These are phyloP conservation scores for Xenopus tropicalis DNA, from an alignment of 2,113 vertebrate genomes.

Conservation along the genomic window DNA sequence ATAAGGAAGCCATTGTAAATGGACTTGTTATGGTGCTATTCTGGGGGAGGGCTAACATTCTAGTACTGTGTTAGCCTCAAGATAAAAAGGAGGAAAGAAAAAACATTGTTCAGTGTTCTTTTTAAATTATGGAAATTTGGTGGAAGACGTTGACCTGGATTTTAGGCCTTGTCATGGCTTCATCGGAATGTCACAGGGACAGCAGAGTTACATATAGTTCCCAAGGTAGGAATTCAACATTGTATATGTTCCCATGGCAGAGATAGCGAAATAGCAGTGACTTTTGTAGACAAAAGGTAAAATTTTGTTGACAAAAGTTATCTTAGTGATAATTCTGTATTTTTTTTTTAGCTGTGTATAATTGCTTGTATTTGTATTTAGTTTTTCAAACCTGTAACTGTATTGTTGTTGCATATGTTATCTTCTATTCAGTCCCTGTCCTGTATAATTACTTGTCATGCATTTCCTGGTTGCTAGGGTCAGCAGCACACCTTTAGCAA, in stretches of 20 bases:
- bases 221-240: slow-evolving; percentile 80
- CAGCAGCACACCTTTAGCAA: no score
- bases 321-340: no score
- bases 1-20: slow-evolving; percentile 64
- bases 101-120: slow-evolving; percentile 46
- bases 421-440: no score
- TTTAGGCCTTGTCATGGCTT: slow-evolving; percentile 91
- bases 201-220: slow-evolving; percentile 86
- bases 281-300: no score
- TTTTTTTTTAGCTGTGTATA: no score
- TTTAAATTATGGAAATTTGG: slow-evolving; percentile 98
- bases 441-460: no score
- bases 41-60: slow-evolving; percentile 70
- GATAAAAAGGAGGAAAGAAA: slow-evolving; percentile 44
- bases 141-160: slow-evolving; percentile 98
- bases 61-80: slow-evolving; percentile 79
- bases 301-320: no score
- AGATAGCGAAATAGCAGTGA: slow-evolving; percentile 9
- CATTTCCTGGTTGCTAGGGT: no score
- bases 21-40: slow-evolving; percentile 80
- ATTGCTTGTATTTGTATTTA: no score
- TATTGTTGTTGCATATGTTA: no score
- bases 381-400: no score
- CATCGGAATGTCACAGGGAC: slow-evolving; percentile 84
- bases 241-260: slow-evolving; percentile 42